phyloP scores from a whole-genome alignment of 2,797 vertebrate species.

The Erethizon dorsatum region DNA sequence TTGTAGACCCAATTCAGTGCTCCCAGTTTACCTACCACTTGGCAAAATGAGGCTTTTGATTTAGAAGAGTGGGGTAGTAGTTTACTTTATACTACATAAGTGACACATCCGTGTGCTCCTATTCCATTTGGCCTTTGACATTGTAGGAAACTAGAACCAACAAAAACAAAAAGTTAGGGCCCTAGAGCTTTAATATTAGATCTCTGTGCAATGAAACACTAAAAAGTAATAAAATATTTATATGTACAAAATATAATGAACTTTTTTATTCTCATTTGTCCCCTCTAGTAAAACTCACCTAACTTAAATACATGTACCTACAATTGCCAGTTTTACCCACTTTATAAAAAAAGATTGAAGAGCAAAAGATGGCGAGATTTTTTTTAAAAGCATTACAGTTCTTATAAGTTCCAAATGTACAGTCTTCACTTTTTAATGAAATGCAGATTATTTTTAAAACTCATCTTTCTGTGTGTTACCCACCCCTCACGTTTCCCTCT shows the following conservation, averaged over 20 bases:
- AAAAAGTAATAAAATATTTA: constrained; percentile 1
- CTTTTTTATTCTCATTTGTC: constrained; percentile 26
- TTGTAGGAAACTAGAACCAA: not conserved
- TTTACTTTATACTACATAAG: not conserved
- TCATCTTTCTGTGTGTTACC: not conserved
- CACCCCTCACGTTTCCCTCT: constrained; percentile 33
- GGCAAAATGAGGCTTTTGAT: constrained; percentile 2
- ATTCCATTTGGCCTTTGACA: not conserved
- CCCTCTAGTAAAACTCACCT: constrained; percentile 4
- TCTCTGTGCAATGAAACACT: not conserved
- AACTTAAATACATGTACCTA: constrained; percentile 13
- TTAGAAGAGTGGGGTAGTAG: not conserved
- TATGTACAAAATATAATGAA: not conserved
- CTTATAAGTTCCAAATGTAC: not conserved
- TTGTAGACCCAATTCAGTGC: not conserved
- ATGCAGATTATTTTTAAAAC: constrained; percentile 36
- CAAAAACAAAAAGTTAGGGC: not conserved
- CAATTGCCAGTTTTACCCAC: constrained; percentile 22
- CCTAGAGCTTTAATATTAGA: constrained; percentile 6
- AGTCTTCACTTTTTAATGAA: constrained; percentile 7
- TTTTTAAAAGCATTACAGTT: not conserved
- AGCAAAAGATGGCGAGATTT: constrained; percentile 13
- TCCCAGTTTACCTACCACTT: not conserved
- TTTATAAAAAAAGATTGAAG: constrained; percentile 46
- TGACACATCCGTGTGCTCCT: not conserved